Conservation (phyloP, 2,797 vertebrate genomes). For the Pseudochromis fuscus region DNA sequence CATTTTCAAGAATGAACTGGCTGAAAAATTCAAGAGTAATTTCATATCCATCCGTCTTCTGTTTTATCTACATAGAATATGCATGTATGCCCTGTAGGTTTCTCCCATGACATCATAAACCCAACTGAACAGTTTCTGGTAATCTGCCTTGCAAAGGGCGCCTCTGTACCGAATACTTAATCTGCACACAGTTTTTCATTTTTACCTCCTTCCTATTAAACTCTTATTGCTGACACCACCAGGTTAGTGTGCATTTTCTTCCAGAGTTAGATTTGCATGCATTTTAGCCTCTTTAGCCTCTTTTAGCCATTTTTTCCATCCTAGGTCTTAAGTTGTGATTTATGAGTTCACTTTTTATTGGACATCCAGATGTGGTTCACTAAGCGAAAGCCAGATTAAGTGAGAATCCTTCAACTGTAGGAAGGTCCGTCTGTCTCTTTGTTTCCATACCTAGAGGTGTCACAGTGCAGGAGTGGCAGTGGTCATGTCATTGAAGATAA, state of each 20-base stretch:
- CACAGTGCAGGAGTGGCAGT: conserved; percentile 63
- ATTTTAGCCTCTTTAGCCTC: background rate
- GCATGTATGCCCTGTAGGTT: conserved; percentile 39
- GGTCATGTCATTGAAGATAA: conserved; percentile 74
- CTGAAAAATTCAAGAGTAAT: conserved; percentile 47
- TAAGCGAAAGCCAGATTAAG: background rate
- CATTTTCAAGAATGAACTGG: conserved; percentile 8
- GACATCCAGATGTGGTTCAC: conserved; percentile 14
- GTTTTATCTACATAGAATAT: conserved; percentile 43
- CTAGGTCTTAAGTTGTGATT: conserved; percentile 19
- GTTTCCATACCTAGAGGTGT: conserved; percentile 47
- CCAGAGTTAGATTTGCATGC: background rate
- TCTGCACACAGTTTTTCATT: conserved; percentile 9
- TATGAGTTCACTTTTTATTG: conserved; percentile 21
- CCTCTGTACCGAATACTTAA: conserved; percentile 14
- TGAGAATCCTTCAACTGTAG: conserved; percentile 3
- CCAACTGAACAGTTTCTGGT: conserved; percentile 2
- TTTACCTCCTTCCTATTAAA: conserved; percentile 8
- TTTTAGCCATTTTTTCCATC: background rate
- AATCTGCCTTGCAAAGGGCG: conserved; percentile 43
- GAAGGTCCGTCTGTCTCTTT: conserved; percentile 19
- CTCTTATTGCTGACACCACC: background rate
- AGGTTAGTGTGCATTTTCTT: background rate
- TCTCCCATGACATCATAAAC: conserved; percentile 35
- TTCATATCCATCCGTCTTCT: conserved; percentile 21